These are phyloP conservation scores for Clistopyga incitator DNA, from an alignment of 2,888 invertebrate species.

Conservation along the genomic window DNA sequence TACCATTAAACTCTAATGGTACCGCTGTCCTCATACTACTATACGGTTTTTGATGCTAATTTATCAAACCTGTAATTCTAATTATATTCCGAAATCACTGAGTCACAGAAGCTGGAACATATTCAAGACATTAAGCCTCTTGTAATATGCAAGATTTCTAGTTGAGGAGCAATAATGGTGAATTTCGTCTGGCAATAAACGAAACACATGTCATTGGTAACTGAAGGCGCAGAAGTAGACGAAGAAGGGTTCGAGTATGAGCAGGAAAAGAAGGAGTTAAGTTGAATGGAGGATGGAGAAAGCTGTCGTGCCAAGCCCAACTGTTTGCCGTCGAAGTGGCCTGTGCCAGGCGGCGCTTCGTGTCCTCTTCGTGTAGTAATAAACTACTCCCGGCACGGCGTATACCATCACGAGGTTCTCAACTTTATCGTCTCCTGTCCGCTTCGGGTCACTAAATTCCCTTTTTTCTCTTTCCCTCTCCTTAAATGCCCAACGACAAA, in stretches of 20 bases:
- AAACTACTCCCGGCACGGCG: slow-evolving; percentile 75
- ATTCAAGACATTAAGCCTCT: neutral
- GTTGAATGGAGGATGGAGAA: slow-evolving; percentile 57
- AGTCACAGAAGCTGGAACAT: too few relatives aligned
- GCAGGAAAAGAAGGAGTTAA: slow-evolving; percentile 13
- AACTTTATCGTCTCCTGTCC: slow-evolving; percentile 68
- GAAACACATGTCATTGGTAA: slow-evolving; percentile 26
- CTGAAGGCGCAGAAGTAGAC: slow-evolving; percentile 34
- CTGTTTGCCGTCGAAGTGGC: slow-evolving; percentile 80
- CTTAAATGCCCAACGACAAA: slow-evolving; percentile 8
- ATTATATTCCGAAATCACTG: too few relatives aligned
- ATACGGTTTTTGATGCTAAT: too few relatives aligned
- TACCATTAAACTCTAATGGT: too few relatives aligned
- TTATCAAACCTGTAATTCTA: too few relatives aligned
- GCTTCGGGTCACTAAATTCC: slow-evolving; percentile 32
- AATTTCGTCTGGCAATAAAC: slow-evolving; percentile 59
- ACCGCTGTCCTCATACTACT: too few relatives aligned
- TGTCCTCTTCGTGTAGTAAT: slow-evolving; percentile 76
- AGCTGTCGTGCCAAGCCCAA: slow-evolving; percentile 79
- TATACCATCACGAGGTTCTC: slow-evolving; percentile 74
- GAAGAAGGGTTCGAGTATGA: slow-evolving; percentile 41
- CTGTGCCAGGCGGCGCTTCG: slow-evolving; percentile 80
- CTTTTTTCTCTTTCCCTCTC: slow-evolving; percentile 4
- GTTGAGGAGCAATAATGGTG: slow-evolving; percentile 15
- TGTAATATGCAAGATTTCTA: neutral